These are phyloP conservation scores for Caiman crocodilus DNA, from an alignment of 2,797 vertebrate genomes.

Conservation along the genomic window DNA sequence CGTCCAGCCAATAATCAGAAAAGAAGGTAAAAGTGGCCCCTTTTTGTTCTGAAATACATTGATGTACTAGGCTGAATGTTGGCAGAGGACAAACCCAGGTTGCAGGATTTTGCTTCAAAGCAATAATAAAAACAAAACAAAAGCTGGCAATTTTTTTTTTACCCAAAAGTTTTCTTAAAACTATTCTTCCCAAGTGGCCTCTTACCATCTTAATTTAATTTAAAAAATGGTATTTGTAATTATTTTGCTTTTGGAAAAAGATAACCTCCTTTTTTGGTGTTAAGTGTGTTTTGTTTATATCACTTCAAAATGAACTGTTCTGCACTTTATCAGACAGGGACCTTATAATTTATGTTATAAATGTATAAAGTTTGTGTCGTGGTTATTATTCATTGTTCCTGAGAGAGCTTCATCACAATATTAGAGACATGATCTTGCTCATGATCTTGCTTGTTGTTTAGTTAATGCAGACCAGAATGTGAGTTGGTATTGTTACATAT, in stretches of 20 bases:
- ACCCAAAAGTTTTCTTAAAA: rapidly evolving
- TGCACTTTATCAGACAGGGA: neutral
- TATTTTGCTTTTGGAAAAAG: neutral
- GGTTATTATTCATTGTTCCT: neutral
- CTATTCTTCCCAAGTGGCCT: neutral
- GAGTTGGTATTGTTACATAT: neutral
- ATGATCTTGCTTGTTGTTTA: neutral
- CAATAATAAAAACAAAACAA: slow-evolving; percentile 71
- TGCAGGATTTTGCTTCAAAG: slow-evolving; percentile 53
- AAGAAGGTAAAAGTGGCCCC: slow-evolving; percentile 80
- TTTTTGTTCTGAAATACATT: slow-evolving; percentile 30
- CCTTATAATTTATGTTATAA: neutral
- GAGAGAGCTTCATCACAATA: neutral
- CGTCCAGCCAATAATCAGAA: slow-evolving; percentile 80
- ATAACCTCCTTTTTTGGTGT: neutral
- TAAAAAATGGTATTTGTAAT: neutral
- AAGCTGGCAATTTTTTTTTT: slow-evolving; percentile 57
- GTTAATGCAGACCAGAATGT: neutral
- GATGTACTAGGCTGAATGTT: slow-evolving; percentile 39
- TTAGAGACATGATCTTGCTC: neutral
- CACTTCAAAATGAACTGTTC: neutral
- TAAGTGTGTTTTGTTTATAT: rapidly evolving
- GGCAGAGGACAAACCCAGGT: neutral
- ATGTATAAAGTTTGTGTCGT: neutral
- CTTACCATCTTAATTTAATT: neutral